A percentile compares a stretch with the other conserved stretches of the same genome.
Conservation (phyloP, 2,888 invertebrate genomes). For the Pharmacophagus antenor region DNA sequence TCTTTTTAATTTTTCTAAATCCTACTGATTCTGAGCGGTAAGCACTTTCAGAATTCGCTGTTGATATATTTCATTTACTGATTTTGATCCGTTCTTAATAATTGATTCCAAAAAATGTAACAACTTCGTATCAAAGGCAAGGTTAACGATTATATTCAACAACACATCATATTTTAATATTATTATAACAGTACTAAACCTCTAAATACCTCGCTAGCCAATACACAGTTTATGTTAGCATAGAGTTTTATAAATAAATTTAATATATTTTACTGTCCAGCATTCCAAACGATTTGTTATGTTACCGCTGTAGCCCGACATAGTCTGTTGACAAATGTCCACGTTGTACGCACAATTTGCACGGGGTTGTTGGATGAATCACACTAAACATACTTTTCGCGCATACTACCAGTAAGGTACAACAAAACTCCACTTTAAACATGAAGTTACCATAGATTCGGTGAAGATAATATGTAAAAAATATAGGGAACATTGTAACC, state of each 20-base stretch:
- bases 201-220: not conserved
- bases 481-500: too few relatives aligned
- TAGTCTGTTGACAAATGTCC: slow-evolving; percentile 26
- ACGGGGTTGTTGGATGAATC: slow-evolving; percentile 19
- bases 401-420: not conserved
- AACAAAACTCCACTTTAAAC: not conserved
- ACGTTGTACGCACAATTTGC: slow-evolving; percentile 17
- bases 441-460: not conserved
- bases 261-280: slow-evolving; percentile 28
- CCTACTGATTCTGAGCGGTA: too few relatives aligned
- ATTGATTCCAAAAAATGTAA: not conserved
- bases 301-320: slow-evolving; percentile 15
- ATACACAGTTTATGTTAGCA: slow-evolving; percentile 11
- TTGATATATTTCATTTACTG: too few relatives aligned
- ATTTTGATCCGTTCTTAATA: not conserved
- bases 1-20: not conserved
- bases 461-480: too few relatives aligned
- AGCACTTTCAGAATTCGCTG: too few relatives aligned
- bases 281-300: slow-evolving; percentile 27
- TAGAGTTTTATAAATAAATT: slow-evolving; percentile 23
- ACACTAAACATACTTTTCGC: slow-evolving; percentile 12
- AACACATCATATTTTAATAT: not conserved
- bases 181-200: slow-evolving; percentile 17
- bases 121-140: not conserved
- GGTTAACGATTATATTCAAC: not conserved